These are phyloP conservation scores for Sus scrofa DNA, from an alignment of 2,113 vertebrate species.

Conservation along the genomic window T2T-Sscrofa CM000827.6:43657001-43657500, in stretches of 20 bases:
- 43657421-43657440: not conserved
- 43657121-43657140: not conserved
- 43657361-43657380: not conserved
- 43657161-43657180: not conserved
- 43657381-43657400: not conserved
- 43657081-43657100: not conserved
- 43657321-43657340: not conserved
- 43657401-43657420: not conserved
- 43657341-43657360: not conserved
- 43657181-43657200: not conserved
- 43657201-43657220: not conserved
- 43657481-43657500: not conserved
- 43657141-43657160: not conserved
- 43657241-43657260: not conserved
- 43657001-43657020: accelerated
- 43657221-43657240: not conserved
- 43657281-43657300: not conserved
- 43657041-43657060: not conserved
- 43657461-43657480: not conserved
- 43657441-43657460: not conserved
- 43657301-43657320: not conserved
- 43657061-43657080: not conserved
- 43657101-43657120: not conserved
- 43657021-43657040: not conserved
- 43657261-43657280: accelerated